Percentiles rank a stretch among this genome's conserved stretches.
These are phyloP conservation scores for Thecocarcelia acutangulata DNA, from an alignment of 2,888 invertebrate species.

Conservation along the genomic window DNA sequence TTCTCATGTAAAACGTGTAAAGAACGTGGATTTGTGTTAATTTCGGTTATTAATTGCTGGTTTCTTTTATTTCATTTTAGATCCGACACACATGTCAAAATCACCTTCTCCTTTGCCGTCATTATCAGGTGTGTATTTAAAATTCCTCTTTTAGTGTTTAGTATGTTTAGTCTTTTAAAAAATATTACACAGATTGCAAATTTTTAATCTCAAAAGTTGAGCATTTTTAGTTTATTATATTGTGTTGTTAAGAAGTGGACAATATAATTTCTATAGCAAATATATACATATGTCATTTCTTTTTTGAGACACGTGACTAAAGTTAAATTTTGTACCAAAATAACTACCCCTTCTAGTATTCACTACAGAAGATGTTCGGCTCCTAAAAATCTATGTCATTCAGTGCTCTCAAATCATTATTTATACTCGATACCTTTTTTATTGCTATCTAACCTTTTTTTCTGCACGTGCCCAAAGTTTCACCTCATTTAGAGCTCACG, in stretches of 20 bases:
- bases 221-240: background rate
- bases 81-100: constrained; percentile 80
- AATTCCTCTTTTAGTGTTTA: constrained; percentile 6
- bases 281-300: constrained; percentile 1
- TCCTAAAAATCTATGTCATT: background rate
- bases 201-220: constrained; percentile 28
- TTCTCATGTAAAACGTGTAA: constrained; percentile 11
- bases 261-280: constrained; percentile 23
- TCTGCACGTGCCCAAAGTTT: too few species aligned
- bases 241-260: background rate
- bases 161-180: constrained; percentile 10
- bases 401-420: too few species aligned
- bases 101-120: constrained; percentile 80
- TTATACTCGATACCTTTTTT: too few species aligned
- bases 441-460: too few species aligned
- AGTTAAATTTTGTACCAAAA: constrained; percentile 18
- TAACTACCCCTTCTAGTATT: constrained; percentile 36
- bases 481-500: too few species aligned
- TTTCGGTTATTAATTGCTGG: constrained; percentile 41
- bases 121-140: constrained; percentile 77
- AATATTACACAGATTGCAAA: constrained; percentile 2
- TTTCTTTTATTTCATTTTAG: constrained; percentile 35
- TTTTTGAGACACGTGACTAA: constrained; percentile 54
- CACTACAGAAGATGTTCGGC: background rate
- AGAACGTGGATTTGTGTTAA: constrained; percentile 51